Evolutionary conservation across 2,113 vertebrate genomes (phyloP).

Genomic region (Lagopus leucura): DNA sequence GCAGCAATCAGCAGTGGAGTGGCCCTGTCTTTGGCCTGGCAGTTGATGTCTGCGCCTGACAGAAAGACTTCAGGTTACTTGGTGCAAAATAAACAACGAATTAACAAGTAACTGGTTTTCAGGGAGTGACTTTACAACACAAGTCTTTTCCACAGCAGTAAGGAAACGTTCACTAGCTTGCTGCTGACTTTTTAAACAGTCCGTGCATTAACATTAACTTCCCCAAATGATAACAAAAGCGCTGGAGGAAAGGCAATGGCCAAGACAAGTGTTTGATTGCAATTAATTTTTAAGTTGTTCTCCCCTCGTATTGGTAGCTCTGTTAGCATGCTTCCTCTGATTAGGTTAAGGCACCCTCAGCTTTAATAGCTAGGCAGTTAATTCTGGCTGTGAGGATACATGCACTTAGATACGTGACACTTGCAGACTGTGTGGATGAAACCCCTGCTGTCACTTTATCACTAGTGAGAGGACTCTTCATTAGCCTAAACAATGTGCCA

Average conservation of each 20-base stretch:
- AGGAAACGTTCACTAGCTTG: background rate
- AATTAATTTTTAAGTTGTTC: background rate
- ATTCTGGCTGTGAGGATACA: background rate
- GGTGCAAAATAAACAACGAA: background rate
- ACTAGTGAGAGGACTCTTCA: background rate
- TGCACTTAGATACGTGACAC: background rate
- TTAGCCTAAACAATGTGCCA: background rate
- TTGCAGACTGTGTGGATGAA: background rate
- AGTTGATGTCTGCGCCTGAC: conserved; percentile 88
- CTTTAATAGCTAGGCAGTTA: background rate
- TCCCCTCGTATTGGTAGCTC: background rate
- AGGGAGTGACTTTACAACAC: background rate
- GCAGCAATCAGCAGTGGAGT: conserved; percentile 93
- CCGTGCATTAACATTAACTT: background rate
- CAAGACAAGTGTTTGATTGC: background rate
- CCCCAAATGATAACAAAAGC: rapidly evolving
- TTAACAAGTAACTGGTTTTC: background rate
- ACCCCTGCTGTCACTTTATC: background rate
- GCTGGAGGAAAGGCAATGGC: background rate
- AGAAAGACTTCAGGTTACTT: background rate
- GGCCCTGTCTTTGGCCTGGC: conserved; percentile 88
- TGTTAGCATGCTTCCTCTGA: background rate
- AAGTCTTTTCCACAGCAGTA: background rate
- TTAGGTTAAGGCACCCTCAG: background rate
- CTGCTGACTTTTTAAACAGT: background rate